A percentile compares a stretch with the other conserved stretches of the same genome.
phyloP scores from a whole-genome alignment of 2,888 invertebrate species.

The Napeogenes sylphis region DNA sequence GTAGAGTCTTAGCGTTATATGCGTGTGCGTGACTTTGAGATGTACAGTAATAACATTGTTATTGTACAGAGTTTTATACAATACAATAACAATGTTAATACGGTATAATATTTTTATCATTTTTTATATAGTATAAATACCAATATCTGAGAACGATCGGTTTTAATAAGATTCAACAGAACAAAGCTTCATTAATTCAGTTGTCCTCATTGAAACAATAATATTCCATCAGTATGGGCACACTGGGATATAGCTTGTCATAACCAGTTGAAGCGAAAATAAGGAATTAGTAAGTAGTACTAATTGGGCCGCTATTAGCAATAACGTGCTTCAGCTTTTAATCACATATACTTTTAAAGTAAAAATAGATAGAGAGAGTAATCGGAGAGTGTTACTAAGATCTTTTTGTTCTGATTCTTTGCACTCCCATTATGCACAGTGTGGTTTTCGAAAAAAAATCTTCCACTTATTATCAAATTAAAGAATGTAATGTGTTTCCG shows the following conservation, averaged over 20 bases:
- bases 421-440: no score
- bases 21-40: no score
- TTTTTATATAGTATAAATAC: slow-evolving; percentile 19
- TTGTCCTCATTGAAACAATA: slow-evolving; percentile 37
- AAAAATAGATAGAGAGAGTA: no score
- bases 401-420: no score
- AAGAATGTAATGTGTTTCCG: no score
- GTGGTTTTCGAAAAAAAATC: no score
- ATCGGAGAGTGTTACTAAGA: no score
- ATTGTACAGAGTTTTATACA: slow-evolving; percentile 10
- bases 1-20: no score
- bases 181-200: slow-evolving; percentile 44
- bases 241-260: slow-evolving; percentile 50
- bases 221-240: slow-evolving; percentile 50
- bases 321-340: neutral
- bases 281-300: neutral
- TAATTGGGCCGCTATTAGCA: neutral
- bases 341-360: neutral
- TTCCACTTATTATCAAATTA: no score
- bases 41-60: no score
- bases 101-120: slow-evolving; percentile 10
- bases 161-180: slow-evolving; percentile 28
- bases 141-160: slow-evolving; percentile 13
- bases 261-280: slow-evolving; percentile 45
- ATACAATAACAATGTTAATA: slow-evolving; percentile 17